These are phyloP conservation scores for Pseudomugil tenellus DNA, from an alignment of 2,797 vertebrate species.

Conservation along the genomic window DNA sequence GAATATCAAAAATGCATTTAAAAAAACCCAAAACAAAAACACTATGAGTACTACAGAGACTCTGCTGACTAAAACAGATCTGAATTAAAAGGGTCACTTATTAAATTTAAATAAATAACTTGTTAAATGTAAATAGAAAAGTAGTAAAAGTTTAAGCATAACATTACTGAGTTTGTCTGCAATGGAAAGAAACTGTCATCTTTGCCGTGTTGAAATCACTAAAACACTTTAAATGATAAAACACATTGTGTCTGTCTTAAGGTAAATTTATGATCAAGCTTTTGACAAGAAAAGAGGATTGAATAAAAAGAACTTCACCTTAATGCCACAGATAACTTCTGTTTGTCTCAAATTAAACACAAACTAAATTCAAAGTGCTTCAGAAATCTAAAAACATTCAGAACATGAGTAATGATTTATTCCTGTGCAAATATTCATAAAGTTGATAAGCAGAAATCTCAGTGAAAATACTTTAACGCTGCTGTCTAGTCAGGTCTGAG, in stretches of 20 bases:
- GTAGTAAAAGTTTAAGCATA: background rate
- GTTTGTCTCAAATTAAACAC: too few species aligned
- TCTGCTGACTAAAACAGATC: too few species aligned
- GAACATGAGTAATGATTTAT: background rate
- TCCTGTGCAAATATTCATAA: background rate
- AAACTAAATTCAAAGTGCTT: background rate
- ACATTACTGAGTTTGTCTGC: background rate
- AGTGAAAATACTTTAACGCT: background rate
- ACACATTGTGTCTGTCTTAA: too few species aligned
- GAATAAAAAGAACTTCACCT: too few species aligned
- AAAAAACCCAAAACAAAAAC: too few species aligned
- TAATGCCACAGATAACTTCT: too few species aligned
- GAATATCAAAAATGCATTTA: too few species aligned
- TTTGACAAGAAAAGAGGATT: too few species aligned
- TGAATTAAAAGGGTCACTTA: background rate
- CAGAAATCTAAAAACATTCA: background rate
- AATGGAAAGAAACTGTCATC: background rate
- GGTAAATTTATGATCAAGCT: too few species aligned
- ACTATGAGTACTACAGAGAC: background rate
- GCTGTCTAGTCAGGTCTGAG: background rate
- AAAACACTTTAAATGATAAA: too few species aligned
- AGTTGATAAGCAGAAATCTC: background rate
- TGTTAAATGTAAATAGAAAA: background rate
- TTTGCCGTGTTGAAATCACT: slow-evolving; percentile 3
- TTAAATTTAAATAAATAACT: too few species aligned